Conservation (phyloP, 2,113 vertebrate genomes). For the Orcinus orca region DNA sequence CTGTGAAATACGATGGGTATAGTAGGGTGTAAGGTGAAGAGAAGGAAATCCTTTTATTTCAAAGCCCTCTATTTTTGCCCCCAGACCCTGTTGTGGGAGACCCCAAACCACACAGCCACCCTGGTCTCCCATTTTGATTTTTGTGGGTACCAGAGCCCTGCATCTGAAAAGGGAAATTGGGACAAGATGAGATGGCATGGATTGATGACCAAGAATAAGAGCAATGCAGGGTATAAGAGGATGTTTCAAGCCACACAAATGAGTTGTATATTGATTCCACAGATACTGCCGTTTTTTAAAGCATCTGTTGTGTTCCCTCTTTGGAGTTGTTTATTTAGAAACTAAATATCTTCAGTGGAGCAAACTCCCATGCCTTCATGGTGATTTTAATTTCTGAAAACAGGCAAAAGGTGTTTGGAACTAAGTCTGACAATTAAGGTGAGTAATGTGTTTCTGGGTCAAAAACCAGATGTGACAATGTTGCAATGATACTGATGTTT, state of each 20-base stretch:
- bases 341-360: neutral
- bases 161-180: neutral
- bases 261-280: neutral
- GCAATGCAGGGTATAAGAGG: neutral
- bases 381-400: conserved; percentile 38
- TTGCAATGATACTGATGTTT: neutral
- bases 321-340: neutral
- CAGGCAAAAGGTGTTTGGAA: neutral
- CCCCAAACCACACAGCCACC: rapidly evolving
- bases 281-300: neutral
- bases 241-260: too few species aligned
- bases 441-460: conserved; percentile 27
- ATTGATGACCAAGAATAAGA: neutral
- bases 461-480: conserved; percentile 43
- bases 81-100: neutral
- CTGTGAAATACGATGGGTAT: neutral
- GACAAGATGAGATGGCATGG: neutral
- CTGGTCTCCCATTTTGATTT: neutral
- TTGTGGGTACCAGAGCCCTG: neutral
- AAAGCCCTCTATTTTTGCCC: neutral
- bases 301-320: neutral
- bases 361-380: neutral
- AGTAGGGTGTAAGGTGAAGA: neutral
- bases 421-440: conserved; percentile 27
- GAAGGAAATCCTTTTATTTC: neutral